phyloP scores from a whole-genome alignment of 2,113 vertebrate species.

The Rousettus leschenaultii region DNA sequence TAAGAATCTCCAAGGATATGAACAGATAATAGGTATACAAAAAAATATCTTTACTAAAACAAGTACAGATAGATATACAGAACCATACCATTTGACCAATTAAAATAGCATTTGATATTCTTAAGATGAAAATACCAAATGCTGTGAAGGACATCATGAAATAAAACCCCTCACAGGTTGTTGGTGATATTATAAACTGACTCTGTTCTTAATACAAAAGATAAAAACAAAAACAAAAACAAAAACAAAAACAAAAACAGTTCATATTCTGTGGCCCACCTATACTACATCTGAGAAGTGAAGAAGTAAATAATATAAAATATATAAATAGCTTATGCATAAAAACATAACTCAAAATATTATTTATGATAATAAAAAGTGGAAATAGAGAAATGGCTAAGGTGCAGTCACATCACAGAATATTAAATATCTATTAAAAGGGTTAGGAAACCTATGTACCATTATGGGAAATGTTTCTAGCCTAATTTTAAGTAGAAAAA shows the following conservation, averaged over 20 bases:
- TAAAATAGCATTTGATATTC: not conserved
- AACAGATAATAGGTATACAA: not conserved
- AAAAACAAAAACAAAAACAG: not conserved
- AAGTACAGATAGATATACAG: not conserved
- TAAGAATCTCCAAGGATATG: not conserved
- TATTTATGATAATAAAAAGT: not conserved
- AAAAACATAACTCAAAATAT: conserved; percentile 13
- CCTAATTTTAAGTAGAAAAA: not conserved
- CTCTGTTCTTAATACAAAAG: not conserved
- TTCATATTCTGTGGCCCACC: not conserved
- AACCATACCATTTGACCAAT: not conserved
- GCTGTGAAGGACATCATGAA: not conserved
- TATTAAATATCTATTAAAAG: conserved; percentile 12
- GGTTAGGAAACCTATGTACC: not conserved
- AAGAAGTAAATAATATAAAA: not conserved
- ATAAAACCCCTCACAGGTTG: not conserved
- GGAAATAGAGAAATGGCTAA: not conserved
- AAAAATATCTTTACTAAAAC: not conserved
- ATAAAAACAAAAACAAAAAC: not conserved
- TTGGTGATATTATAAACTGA: not conserved
- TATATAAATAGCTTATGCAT: not conserved
- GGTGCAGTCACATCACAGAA: not conserved
- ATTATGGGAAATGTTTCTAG: not conserved
- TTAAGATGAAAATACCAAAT: not conserved
- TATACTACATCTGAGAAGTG: not conserved